These are phyloP conservation scores for Notothenia rossii DNA, from an alignment of 2,113 vertebrate species.

Conservation along the genomic window DNA sequence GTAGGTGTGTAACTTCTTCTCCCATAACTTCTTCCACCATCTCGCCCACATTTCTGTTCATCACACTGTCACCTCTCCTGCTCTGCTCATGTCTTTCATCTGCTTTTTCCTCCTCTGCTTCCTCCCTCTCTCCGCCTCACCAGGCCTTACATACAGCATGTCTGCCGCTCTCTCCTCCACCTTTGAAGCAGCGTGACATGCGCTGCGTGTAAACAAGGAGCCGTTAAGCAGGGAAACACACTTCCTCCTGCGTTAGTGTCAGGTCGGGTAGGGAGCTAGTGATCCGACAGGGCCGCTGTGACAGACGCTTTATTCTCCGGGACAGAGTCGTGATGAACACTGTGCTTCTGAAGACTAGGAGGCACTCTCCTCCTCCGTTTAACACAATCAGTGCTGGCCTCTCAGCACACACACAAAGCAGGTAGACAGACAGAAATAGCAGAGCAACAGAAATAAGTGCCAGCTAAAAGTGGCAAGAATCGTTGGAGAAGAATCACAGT, in stretches of 20 bases:
- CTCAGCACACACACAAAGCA: constrained; percentile 21
- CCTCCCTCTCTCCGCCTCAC: constrained; percentile 54
- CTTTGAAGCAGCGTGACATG: constrained; percentile 73
- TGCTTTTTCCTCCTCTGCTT: constrained; percentile 46
- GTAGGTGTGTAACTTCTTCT: constrained; percentile 21
- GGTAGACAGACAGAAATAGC: constrained; percentile 39
- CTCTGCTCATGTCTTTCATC: constrained; percentile 56
- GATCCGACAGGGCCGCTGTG: constrained; percentile 59
- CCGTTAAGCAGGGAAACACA: constrained; percentile 69
- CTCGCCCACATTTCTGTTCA: constrained; percentile 37
- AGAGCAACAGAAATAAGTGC: constrained; percentile 20
- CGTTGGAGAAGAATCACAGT: constrained; percentile 10
- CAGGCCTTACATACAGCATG: constrained; percentile 53
- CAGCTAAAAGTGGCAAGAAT: constrained; percentile 39
- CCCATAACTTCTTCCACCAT: constrained; percentile 5
- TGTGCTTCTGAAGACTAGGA: constrained; percentile 43
- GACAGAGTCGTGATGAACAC: constrained; percentile 45
- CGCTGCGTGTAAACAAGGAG: constrained; percentile 73
- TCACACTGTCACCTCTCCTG: constrained; percentile 60
- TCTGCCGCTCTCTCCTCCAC: constrained; percentile 42
- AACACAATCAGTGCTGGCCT: constrained; percentile 44
- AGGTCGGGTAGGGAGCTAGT: constrained; percentile 57
- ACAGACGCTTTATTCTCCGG: constrained; percentile 64
- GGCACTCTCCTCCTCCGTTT: constrained; percentile 39
- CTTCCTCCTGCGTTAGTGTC: constrained; percentile 72